Conservation (phyloP, 2,888 invertebrate species). For the Luperina testacea region DNA sequence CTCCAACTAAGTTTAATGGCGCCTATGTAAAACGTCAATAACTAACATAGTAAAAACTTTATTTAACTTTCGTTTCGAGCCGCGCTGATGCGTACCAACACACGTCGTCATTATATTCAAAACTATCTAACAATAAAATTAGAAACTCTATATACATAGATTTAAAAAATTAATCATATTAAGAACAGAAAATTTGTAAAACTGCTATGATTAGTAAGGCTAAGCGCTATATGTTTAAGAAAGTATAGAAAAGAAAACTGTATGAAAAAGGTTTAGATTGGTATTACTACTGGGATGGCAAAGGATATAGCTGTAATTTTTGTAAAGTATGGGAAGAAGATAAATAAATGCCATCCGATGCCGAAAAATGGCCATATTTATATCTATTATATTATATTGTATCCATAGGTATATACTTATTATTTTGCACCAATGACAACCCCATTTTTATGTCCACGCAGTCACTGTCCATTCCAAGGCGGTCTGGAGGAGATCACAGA, state of each 20-base stretch:
- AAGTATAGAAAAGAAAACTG: neutral
- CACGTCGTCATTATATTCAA: neutral
- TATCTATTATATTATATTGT: no score
- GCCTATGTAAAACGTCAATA: neutral
- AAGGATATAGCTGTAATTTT: neutral
- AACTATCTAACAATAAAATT: neutral
- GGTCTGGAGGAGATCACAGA: no score
- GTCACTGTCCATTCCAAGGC: no score
- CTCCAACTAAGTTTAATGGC: neutral
- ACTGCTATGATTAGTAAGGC: neutral
- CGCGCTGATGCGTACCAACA: neutral
- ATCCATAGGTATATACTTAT: no score
- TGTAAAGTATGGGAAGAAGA: neutral
- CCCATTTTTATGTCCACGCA: no score
- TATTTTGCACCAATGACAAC: no score
- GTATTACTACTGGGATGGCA: neutral
- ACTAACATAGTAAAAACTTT: neutral
- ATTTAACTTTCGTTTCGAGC: neutral
- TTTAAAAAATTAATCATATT: neutral
- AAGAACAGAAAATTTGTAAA: neutral
- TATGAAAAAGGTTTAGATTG: neutral
- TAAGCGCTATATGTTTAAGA: neutral
- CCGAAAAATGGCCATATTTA: neutral
- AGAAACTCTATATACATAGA: neutral
- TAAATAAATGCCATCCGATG: neutral